These are phyloP conservation scores for Conopomorpha cramerella DNA, from an alignment of 1,140 invertebrate species.

Conservation along the genomic window DNA sequence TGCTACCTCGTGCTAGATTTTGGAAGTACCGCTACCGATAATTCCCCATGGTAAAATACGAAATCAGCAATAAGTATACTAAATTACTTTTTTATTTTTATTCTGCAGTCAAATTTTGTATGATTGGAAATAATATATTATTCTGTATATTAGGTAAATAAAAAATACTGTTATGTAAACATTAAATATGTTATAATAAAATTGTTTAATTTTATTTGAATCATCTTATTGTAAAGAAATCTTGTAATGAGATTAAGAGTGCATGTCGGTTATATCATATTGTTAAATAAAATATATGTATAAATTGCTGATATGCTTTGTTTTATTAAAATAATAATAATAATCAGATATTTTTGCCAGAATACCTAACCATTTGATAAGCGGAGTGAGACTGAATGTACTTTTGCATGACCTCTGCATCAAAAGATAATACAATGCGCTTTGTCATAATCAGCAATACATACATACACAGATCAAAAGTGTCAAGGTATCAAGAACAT, in stretches of 20 bases:
- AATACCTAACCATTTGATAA: neutral
- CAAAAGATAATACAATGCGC: no score
- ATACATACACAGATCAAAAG: no score
- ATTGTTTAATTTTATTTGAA: conserved; percentile 37
- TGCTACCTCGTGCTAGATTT: no score
- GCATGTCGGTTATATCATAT: conserved; percentile 56
- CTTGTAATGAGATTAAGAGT: conserved; percentile 40
- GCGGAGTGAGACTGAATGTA: no score
- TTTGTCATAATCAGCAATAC: no score
- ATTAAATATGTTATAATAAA: conserved; percentile 1
- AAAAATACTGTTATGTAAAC: neutral
- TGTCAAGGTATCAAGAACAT: no score
- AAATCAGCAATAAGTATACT: neutral
- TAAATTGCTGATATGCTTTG: conserved; percentile 34
- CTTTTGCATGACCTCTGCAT: no score
- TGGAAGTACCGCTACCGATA: neutral
- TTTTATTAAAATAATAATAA: conserved; percentile 9
- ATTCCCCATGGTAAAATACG: neutral
- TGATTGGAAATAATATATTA: neutral
- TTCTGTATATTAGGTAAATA: neutral
- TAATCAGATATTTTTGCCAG: neutral
- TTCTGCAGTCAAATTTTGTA: neutral
- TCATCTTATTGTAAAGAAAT: conserved; percentile 34
- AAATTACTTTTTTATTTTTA: neutral
- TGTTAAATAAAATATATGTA: conserved; percentile 23